Conservation (phyloP, 2,113 vertebrate genomes). For the Typhlomys cinereus region DNA sequence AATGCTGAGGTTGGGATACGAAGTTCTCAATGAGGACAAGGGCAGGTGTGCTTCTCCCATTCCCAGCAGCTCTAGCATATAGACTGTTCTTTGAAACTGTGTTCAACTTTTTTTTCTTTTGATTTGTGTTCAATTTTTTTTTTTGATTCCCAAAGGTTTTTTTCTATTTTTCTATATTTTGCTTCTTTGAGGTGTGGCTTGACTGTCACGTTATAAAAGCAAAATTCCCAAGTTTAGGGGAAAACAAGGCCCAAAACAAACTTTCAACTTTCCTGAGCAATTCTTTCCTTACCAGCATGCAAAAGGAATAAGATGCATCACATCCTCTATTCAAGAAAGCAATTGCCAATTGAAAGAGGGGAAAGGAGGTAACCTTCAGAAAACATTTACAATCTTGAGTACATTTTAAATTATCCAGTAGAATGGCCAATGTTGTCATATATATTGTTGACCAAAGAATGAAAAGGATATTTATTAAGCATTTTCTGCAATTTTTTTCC, state of each 20-base stretch:
- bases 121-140: constrained; percentile 48
- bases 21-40: constrained; percentile 49
- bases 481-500: not conserved
- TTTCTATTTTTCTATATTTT: constrained; percentile 50
- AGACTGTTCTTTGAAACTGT: constrained; percentile 41
- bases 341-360: constrained; percentile 18
- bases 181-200: constrained; percentile 14
- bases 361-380: not conserved
- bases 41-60: constrained; percentile 33
- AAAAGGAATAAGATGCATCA: not conserved
- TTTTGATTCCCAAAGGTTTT: constrained; percentile 24
- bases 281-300: constrained; percentile 46
- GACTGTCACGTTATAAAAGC: constrained; percentile 18
- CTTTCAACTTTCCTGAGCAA: constrained; percentile 6
- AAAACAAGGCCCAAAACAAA: not conserved
- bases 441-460: not conserved
- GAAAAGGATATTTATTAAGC: constrained; percentile 2
- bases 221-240: constrained; percentile 47
- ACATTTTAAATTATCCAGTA: constrained; percentile 38
- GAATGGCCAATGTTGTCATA: not conserved
- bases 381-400: constrained; percentile 37
- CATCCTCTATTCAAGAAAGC: constrained; percentile 9
- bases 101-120: constrained; percentile 5
- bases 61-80: not conserved
- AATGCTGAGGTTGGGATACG: constrained; percentile 25